Base-by-base conservation (phyloP, 2,113 vertebrate genomes). In the Spea multiplicata region DNA sequence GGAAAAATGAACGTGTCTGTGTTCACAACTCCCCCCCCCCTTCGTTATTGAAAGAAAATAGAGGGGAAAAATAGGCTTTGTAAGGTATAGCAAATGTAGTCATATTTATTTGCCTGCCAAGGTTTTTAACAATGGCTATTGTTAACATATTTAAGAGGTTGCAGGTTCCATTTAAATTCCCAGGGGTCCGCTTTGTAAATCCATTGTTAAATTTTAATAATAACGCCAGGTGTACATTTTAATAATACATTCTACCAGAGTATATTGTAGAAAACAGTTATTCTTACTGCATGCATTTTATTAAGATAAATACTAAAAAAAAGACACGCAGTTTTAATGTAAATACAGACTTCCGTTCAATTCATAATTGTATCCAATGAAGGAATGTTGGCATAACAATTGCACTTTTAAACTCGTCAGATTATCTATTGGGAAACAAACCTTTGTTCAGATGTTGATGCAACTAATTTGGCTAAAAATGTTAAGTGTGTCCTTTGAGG, bases 381-480 rank as follows among this genome's bases (percentile, higher is more conserved):
- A 65, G 55, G 64, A 67, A 73, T 80, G 62, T 71, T 74, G 64
- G 49, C 48, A 73, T 74, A 80, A 80, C 71, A 74, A 68, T 80
- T 74, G 71, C 78, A 67, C 78, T 80, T 80, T 68, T 74, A 68
- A 80, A 80, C 64, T 64, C 65, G 44, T 50, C 71, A 55, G 44
- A 73, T 30, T 74, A 67, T 80, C 78, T 80, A 61, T 74, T 59
- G 78, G 78, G 78, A 80, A 73, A 74, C 61, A 74, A 80, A 80
- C 78, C 78, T 80, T 80, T 80, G 78, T 74, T 80, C 78, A 44
- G 71, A 80, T 61, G 78, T 74, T 80, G 78, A 80, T 80, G 78
- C 59, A 73, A 71, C 71, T 80, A 80, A 80, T 80, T 80, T 71
- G 78, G 74, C 67, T 80, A 80, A 80, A 80, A 80, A 74, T 80